Base-by-base conservation (phyloP, 2,888 invertebrate genomes). In the Agrochola circellaris region DNA sequence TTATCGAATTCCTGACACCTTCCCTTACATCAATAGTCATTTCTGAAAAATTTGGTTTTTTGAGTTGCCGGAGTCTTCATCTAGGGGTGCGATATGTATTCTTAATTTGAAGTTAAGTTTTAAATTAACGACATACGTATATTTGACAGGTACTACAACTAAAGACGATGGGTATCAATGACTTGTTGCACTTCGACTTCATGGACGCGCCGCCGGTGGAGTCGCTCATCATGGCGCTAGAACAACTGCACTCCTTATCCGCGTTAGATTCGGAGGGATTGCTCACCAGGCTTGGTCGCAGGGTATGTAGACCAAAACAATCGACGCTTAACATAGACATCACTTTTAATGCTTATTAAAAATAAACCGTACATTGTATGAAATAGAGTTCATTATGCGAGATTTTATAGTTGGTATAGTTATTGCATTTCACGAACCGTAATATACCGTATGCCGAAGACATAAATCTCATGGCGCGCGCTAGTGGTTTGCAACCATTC, bases 141-240 rank as follows among this genome's bases (percentile, higher is more conserved):
- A 15, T 45, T 15, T 45, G 15, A 45, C 45, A 45, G 45, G 45
- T 45, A 45, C 45, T 99, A 23, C 99, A 99, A 90, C 96, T 99
- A 56, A 99, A 99, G 95, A 99, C 99, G 0, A 99, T 99, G 99
- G 99, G 99, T 45, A 99, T 99, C 90, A 99, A 99, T 93, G 99
- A 99, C 96, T 97, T 99, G 73, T 96, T 99, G 38, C 99, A 99
- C 93, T 99, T 99, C 94, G 99, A 99, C 97, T 99, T 99, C 96
- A 99, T 99, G 99, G 99, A 99, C 95, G 99, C 99, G 0, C 99
- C 99, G 42, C 99, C 99, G 0, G 99, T 99, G 34, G 99, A 99
- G 96, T 99, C 99, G 0, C 97, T 99, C 86, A 99, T 99, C 80
- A 99, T 99, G 98, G 99, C 99, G 26, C 96, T 99, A 88, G 99